phyloP scores from a whole-genome alignment of 2,797 vertebrate genomes.

The Premnoplex brunnescens region DNA sequence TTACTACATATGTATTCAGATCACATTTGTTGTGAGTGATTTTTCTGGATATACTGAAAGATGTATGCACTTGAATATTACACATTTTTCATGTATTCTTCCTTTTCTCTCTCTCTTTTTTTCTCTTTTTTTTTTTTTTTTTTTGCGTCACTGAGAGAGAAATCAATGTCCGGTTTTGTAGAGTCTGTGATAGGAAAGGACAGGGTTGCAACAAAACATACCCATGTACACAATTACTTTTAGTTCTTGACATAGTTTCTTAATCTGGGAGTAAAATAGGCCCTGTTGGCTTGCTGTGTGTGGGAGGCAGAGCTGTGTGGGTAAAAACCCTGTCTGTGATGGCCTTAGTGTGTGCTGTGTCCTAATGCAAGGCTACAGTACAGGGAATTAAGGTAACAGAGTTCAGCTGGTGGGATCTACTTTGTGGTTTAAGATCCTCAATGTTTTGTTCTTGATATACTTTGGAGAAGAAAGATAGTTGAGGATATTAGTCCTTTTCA shows the following conservation, averaged over 20 bases:
- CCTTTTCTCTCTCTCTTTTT: neutral
- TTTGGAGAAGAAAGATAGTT: neutral
- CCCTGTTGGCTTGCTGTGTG: neutral
- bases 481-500: neutral
- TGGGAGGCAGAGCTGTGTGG: neutral
- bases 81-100: neutral
- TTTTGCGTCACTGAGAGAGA: neutral
- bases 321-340: neutral
- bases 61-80: neutral
- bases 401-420: neutral
- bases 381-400: neutral
- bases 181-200: neutral
- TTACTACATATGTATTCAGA: neutral
- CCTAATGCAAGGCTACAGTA: neutral
- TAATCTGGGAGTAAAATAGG: neutral
- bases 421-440: neutral
- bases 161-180: neutral
- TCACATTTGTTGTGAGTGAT: neutral
- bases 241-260: neutral
- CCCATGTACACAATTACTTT: neutral
- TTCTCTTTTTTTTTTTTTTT: neutral
- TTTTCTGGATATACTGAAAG: neutral
- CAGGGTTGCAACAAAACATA: neutral
- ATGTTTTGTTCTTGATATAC: neutral
- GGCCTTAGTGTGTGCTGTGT: neutral